Evolutionary conservation across 2,113 vertebrate species (phyloP).

Genomic region (Scytalopus superciliaris): DNA sequence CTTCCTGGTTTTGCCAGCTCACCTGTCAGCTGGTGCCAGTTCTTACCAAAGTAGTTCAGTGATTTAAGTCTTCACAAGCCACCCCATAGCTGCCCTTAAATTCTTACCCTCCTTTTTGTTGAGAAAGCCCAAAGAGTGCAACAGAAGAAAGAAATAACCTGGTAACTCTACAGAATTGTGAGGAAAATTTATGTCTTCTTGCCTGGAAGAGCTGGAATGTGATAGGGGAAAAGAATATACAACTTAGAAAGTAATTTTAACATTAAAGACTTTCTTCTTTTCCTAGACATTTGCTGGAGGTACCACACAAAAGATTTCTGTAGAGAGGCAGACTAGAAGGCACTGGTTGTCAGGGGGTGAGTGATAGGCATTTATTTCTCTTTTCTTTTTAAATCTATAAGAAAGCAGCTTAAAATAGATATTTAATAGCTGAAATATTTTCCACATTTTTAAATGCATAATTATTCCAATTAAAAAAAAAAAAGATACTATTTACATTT

Average conservation of each 20-base stretch:
- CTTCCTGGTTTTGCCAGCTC: not conserved
- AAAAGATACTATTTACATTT: constrained; percentile 16
- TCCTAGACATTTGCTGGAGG: not conserved
- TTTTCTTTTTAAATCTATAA: not conserved
- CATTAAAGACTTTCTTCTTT: constrained; percentile 53
- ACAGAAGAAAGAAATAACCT: constrained; percentile 43
- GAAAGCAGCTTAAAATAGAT: constrained; percentile 31
- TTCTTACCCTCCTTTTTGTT: not conserved
- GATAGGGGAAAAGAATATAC: constrained; percentile 58
- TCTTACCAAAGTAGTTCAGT: not conserved
- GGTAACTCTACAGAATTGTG: constrained; percentile 43
- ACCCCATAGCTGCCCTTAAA: not conserved
- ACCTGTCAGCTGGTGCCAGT: not conserved
- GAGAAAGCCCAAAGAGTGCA: not conserved
- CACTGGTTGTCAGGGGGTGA: not conserved
- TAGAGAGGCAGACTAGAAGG: not conserved
- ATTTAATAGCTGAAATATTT: not conserved
- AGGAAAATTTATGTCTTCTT: constrained; percentile 32
- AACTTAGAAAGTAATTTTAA: constrained; percentile 20
- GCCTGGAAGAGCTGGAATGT: constrained; percentile 64
- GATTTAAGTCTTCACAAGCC: not conserved
- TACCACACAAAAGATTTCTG: not conserved
- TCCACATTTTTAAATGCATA: not conserved
- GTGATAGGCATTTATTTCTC: not conserved
- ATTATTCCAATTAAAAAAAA: not conserved